Conservation (phyloP, 2,113 vertebrate genomes). For the Centropus bengalensis region DNA sequence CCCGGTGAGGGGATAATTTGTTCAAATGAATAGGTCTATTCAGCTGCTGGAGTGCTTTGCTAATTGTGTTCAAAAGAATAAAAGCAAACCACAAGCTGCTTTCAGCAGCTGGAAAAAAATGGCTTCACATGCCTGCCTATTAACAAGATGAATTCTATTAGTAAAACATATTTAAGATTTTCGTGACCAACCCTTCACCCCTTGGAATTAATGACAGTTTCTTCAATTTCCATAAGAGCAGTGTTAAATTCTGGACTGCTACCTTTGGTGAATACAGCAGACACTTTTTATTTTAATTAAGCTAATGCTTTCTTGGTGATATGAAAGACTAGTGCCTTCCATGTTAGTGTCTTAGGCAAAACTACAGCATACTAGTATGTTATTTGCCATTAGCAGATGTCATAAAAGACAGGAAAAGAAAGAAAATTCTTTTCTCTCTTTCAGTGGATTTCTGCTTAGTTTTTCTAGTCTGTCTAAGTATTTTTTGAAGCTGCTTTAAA, state of each 20-base stretch:
- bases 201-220: constrained; percentile 21
- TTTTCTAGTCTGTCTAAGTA: neutral
- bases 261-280: neutral
- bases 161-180: constrained; percentile 59
- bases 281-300: neutral
- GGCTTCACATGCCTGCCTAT: constrained; percentile 61
- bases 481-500: constrained; percentile 23
- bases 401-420: neutral
- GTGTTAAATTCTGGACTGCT: neutral
- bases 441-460: constrained; percentile 1
- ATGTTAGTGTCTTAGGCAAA: neutral
- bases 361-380: neutral
- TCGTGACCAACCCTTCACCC: neutral
- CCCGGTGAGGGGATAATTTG: constrained; percentile 75
- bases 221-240: neutral
- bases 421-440: neutral
- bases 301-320: neutral
- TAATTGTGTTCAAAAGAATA: constrained; percentile 79
- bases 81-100: constrained; percentile 72
- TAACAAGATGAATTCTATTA: constrained; percentile 66
- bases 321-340: neutral
- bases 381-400: neutral
- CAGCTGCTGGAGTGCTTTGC: constrained; percentile 73
- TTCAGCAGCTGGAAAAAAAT: constrained; percentile 54
- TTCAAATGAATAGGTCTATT: constrained; percentile 80